Conservation (phyloP, 2,797 vertebrate species). For the Menidia menidia region DNA sequence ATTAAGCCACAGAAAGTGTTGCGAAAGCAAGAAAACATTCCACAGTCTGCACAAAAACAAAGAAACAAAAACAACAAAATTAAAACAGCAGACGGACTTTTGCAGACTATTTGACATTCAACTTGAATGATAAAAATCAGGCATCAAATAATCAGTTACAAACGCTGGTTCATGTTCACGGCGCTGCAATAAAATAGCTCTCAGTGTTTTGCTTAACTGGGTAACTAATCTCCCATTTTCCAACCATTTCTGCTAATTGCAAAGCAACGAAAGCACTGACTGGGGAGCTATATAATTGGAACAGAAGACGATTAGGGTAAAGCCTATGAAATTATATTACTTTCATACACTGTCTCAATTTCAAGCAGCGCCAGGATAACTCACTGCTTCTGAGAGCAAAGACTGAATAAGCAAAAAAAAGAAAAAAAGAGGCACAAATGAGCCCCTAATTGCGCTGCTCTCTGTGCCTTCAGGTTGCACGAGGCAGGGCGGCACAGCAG, state of each 20-base stretch:
- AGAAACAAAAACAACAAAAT: too few species aligned
- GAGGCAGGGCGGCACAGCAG: constrained; percentile 40
- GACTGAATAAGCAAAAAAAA: constrained; percentile 51
- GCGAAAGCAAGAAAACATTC: constrained; percentile 15
- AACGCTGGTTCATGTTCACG: constrained; percentile 45
- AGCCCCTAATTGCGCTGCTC: constrained; percentile 71
- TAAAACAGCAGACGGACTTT: constrained; percentile 8
- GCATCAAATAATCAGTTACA: constrained; percentile 64
- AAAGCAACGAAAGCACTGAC: constrained; percentile 61
- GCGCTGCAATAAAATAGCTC: constrained; percentile 69
- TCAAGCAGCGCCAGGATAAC: constrained; percentile 47
- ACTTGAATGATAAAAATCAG: constrained; percentile 58
- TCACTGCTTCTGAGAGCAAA: constrained; percentile 46
- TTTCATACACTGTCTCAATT: constrained; percentile 59
- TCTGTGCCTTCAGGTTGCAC: constrained; percentile 66
- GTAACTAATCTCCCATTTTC: constrained; percentile 74
- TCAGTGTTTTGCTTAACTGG: constrained; percentile 66
- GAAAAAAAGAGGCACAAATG: constrained; percentile 60
- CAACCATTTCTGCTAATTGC: constrained; percentile 71
- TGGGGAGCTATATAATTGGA: constrained; percentile 68
- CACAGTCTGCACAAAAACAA: too few species aligned
- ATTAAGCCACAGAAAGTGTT: constrained; percentile 14
- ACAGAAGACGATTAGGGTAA: constrained; percentile 60
- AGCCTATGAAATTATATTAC: constrained; percentile 68
- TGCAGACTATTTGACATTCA: constrained; percentile 28